phyloP scores from a whole-genome alignment of 2,113 vertebrate species.

The Chaenocephalus aceratus region DNA sequence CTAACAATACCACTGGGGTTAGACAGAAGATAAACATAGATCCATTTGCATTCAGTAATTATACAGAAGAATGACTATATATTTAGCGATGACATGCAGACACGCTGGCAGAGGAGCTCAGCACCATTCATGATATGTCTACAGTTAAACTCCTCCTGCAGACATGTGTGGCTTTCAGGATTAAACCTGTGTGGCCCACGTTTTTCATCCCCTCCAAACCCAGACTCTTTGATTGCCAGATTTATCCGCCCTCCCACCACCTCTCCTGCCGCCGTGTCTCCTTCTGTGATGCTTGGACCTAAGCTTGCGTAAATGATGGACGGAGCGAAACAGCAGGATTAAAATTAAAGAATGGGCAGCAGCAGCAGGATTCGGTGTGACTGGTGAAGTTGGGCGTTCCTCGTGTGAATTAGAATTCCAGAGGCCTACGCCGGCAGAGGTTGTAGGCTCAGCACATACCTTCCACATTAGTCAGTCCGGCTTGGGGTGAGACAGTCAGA shows the following conservation, averaged over 20 bases:
- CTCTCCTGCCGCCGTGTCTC: conserved; percentile 30
- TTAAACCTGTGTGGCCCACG: conserved; percentile 66
- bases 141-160: conserved; percentile 21
- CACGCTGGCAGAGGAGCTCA: background rate
- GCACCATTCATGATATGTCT: background rate
- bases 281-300: conserved; percentile 61
- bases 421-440: conserved; percentile 69
- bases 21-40: background rate
- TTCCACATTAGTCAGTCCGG: conserved; percentile 81
- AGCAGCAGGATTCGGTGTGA: conserved; percentile 69
- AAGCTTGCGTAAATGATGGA: conserved; percentile 73
- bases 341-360: conserved; percentile 64
- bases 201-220: conserved; percentile 63
- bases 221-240: conserved; percentile 68
- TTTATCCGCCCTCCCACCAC: conserved; percentile 56
- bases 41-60: background rate
- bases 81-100: background rate
- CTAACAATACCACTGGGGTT: background rate
- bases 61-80: background rate
- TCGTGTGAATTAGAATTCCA: conserved; percentile 79
- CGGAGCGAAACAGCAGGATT: conserved; percentile 61
- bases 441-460: conserved; percentile 83
- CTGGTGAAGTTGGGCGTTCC: conserved; percentile 75
- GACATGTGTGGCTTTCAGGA: conserved; percentile 42
- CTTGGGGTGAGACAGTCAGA: conserved; percentile 59